phyloP scores from a whole-genome alignment of 1,140 invertebrate species.

The Hermatobates lingyangjiaoensis region DNA sequence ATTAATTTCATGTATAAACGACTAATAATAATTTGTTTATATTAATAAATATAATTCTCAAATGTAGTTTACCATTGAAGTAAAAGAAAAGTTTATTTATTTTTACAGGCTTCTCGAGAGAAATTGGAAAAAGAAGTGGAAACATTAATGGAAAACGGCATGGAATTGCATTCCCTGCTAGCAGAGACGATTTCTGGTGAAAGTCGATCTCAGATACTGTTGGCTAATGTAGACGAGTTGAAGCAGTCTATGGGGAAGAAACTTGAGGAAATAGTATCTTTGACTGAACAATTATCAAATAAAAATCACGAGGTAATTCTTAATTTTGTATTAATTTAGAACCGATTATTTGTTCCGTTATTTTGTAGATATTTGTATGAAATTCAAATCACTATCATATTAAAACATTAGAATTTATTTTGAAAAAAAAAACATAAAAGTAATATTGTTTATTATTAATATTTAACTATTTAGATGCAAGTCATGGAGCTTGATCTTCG shows the following conservation, averaged over 20 bases:
- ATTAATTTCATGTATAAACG: too few species aligned
- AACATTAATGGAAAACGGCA: slow-evolving; percentile 24
- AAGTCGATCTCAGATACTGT: slow-evolving; percentile 23
- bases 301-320: slow-evolving; percentile 29
- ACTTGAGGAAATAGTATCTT: slow-evolving; percentile 22
- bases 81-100: too few species aligned
- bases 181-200: slow-evolving; percentile 34
- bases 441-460: too few species aligned
- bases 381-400: too few species aligned
- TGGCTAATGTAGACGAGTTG: slow-evolving; percentile 23
- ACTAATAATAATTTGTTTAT: too few species aligned
- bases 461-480: neutral
- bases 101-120: slow-evolving; percentile 10
- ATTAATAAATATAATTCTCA: too few species aligned
- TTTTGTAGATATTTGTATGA: neutral
- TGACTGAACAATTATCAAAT: slow-evolving; percentile 26
- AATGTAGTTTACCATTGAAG: too few species aligned
- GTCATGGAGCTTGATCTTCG: neutral
- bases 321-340: neutral
- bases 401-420: slow-evolving; percentile 23
- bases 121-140: slow-evolving; percentile 24
- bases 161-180: slow-evolving; percentile 30
- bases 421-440: too few species aligned
- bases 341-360: neutral
- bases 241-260: slow-evolving; percentile 22